phyloP scores from a whole-genome alignment of 2,888 invertebrate species.

The Cataglyphis rosenhaueri region DNA sequence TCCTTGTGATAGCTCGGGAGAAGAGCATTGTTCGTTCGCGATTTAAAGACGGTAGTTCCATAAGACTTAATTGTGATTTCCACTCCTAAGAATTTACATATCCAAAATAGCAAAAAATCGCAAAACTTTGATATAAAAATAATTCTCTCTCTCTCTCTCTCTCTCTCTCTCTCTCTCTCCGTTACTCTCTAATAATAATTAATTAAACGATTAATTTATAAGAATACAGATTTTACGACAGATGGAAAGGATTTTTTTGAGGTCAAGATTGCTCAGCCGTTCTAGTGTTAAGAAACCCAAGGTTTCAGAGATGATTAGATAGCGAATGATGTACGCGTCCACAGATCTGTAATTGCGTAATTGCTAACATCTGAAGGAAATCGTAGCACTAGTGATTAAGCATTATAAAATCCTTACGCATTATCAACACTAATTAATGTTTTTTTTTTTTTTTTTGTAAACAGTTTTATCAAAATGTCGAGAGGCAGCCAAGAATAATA shows the following conservation, averaged over 20 bases:
- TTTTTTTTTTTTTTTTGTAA: slow-evolving; percentile 6
- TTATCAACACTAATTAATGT: not conserved
- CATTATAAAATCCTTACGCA: not conserved
- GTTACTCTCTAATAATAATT: not conserved
- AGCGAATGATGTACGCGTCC: not conserved
- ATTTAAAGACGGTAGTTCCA: slow-evolving; percentile 14
- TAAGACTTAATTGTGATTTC: slow-evolving; percentile 19
- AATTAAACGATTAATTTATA: not conserved
- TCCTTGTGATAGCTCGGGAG: slow-evolving; percentile 4
- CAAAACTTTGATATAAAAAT: not conserved
- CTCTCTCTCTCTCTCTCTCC: not conserved
- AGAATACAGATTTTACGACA: not conserved
- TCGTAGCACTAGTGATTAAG: not conserved
- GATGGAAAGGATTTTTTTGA: not conserved
- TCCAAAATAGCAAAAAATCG: not conserved
- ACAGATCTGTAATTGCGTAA: slow-evolving; percentile 20
- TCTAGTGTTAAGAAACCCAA: not conserved
- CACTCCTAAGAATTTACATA: not conserved
- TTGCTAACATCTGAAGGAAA: not conserved
- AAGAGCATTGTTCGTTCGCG: slow-evolving; percentile 9
- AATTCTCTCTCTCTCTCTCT: not conserved
- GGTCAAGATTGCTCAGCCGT: not conserved
- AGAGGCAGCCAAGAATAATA: not conserved
- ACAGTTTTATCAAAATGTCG: slow-evolving; percentile 42
- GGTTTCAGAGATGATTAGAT: not conserved